Conservation (phyloP, 2,888 invertebrate species). For the Temnothorax rugatulus region DNA sequence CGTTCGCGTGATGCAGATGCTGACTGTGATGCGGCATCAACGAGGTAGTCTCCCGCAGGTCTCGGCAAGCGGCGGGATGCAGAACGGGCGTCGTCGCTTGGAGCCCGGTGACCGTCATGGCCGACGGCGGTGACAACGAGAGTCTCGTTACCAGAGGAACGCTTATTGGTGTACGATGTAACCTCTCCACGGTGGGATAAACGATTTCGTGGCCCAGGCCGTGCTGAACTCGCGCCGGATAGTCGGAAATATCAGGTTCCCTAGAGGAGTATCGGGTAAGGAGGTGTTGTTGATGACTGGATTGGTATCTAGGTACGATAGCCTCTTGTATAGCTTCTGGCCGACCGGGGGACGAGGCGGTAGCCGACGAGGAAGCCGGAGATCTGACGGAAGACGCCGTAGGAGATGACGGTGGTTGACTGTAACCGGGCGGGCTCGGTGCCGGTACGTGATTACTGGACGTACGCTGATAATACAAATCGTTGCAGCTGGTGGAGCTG, state of each 20-base stretch:
- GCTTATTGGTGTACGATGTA: slow-evolving; percentile 81
- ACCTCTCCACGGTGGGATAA: slow-evolving; percentile 80
- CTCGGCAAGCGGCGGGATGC: slow-evolving; percentile 79
- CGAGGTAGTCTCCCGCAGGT: slow-evolving; percentile 75
- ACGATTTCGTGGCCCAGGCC: slow-evolving; percentile 79
- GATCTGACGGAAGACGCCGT: slow-evolving; percentile 83
- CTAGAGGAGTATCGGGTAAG: slow-evolving; percentile 77
- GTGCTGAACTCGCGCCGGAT: slow-evolving; percentile 75
- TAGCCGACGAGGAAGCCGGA: slow-evolving; percentile 83
- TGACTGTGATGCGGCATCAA: slow-evolving; percentile 77
- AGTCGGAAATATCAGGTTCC: slow-evolving; percentile 80
- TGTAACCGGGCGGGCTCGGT: slow-evolving; percentile 80
- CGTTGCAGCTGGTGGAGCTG: slow-evolving; percentile 82
- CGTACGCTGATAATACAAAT: slow-evolving; percentile 75
- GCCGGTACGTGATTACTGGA: slow-evolving; percentile 69
- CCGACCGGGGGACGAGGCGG: slow-evolving; percentile 83
- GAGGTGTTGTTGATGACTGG: slow-evolving; percentile 77
- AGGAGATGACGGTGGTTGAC: slow-evolving; percentile 82
- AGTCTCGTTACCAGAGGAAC: slow-evolving; percentile 82
- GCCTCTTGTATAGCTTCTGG: slow-evolving; percentile 79
- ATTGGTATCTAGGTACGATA: slow-evolving; percentile 79
- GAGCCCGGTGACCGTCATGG: slow-evolving; percentile 80
- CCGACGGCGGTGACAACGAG: slow-evolving; percentile 86
- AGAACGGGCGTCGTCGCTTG: slow-evolving; percentile 79
- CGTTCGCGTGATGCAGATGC: slow-evolving; percentile 78